Evolutionary conservation across 2,888 invertebrate species (phyloP).

Genomic region (Coenonympha glycerion): DNA sequence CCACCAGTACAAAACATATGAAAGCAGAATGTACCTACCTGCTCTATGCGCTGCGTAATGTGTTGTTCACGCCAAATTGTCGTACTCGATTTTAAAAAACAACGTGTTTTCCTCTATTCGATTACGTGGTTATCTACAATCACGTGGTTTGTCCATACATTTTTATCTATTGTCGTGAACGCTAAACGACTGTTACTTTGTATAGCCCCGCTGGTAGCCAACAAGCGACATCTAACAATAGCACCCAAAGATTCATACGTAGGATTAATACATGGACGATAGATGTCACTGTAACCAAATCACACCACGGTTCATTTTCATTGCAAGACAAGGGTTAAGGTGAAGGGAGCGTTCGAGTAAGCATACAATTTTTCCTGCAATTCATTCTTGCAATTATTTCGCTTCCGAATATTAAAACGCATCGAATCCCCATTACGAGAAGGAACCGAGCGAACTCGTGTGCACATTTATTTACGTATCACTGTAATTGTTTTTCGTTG

Average conservation of each 20-base stretch:
- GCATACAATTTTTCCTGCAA: background rate
- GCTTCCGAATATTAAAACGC: conserved; percentile 7
- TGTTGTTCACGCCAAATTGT: no score
- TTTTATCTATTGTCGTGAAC: no score
- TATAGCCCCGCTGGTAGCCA: no score
- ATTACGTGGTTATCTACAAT: no score
- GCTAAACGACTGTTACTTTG: no score
- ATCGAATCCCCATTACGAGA: conserved; percentile 8
- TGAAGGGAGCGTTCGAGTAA: background rate
- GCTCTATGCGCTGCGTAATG: no score
- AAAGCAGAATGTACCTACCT: no score
- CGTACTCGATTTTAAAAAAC: no score
- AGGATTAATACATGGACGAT: background rate
- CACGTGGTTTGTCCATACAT: no score
- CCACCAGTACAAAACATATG: no score
- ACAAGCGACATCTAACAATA: background rate
- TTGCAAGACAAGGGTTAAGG: background rate
- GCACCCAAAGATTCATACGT: background rate
- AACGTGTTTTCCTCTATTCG: no score
- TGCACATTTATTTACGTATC: conserved; percentile 22
- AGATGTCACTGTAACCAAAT: background rate
- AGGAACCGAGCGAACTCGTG: conserved; percentile 7
- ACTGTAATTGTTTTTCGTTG: conserved; percentile 43
- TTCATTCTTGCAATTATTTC: no score
- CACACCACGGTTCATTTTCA: background rate